Base-by-base conservation (phyloP, 2,797 vertebrate species). In the Lindbergichthys nudifrons region DNA sequence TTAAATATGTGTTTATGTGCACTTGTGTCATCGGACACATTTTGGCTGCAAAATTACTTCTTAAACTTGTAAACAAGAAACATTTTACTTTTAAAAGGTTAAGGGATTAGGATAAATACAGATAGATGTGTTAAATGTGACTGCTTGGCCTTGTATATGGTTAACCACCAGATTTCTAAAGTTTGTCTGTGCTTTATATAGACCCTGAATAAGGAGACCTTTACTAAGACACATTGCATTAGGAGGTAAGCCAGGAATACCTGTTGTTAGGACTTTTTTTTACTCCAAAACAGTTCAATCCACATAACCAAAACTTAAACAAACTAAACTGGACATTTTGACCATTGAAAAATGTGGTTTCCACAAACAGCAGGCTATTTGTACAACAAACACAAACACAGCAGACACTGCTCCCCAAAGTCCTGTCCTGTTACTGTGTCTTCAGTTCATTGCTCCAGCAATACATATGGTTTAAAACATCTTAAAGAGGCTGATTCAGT, bases 1-100 rank as follows among this genome's bases (percentile, higher is more conserved):
- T 75, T 26, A 70, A 41, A 65, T 50, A 51, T 61, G 50, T 58
- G 57, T 71, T 58, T 57, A 74, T 69, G 32, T 65, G 60, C 21
- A 16, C 42, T 50, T 47, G 54, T 48, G 60, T 54, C 53, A 73
- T 65, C 64, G 58, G 59, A 42, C 26, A 60, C 39, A 66, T 56
- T 53, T 75, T 71, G 58, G 63, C 63, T 53, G 64, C 13, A 19
- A 52, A 14, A 23, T 52, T 41, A 53, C 64, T 72, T 68, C 14
- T 75, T 23, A 63, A 72, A 59, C 0, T 0, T 64, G 36, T 54
- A 60, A 64, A 59, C 1, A 3, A 36, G 8, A 60, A 64, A 45
- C 11, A 14, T 68, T 70, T 74, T 23, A 43, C 21, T 47, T 47
- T 70, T 3, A 59, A 52, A 59, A 75, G 60, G n/a, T 65, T 43